Percentiles rank a stretch among this genome's conserved stretches.
These are phyloP conservation scores for Omphaloscelis lunosa DNA, from an alignment of 2,888 invertebrate genomes.

Conservation along the genomic window DNA sequence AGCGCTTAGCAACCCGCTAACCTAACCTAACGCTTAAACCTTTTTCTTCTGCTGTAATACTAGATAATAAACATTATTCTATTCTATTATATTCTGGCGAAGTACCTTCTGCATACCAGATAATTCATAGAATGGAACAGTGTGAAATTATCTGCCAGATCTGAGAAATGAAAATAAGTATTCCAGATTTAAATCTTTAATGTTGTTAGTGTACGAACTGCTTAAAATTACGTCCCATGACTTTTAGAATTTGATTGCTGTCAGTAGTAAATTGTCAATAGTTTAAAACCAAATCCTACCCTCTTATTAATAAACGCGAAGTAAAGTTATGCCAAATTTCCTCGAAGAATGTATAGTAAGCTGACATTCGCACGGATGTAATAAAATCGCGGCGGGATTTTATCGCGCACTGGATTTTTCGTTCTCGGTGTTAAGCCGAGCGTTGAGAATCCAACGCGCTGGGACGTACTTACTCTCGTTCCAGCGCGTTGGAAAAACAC, in stretches of 20 bases:
- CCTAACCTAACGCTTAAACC: no score
- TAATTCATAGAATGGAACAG: background rate
- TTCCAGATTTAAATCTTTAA: background rate
- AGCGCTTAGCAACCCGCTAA: no score
- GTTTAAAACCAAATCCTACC: background rate
- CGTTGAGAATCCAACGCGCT: no score
- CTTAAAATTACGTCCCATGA: no score
- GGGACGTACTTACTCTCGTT: no score
- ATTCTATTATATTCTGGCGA: background rate
- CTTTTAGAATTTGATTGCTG: background rate
- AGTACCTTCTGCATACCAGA: background rate
- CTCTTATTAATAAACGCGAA: background rate
- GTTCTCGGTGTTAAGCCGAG: no score
- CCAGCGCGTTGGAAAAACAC: no score
- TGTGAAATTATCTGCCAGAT: background rate
- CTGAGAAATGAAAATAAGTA: background rate
- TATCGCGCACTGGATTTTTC: no score
- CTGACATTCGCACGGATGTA: no score
- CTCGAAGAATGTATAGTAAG: background rate
- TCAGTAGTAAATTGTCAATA: background rate
- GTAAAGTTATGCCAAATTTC: background rate
- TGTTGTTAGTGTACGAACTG: background rate
- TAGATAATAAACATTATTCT: no score
- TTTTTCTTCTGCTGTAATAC: no score
- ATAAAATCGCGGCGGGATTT: no score